Conservation (phyloP, 2,888 invertebrate genomes). For the Stegophylla sp. region DNA sequence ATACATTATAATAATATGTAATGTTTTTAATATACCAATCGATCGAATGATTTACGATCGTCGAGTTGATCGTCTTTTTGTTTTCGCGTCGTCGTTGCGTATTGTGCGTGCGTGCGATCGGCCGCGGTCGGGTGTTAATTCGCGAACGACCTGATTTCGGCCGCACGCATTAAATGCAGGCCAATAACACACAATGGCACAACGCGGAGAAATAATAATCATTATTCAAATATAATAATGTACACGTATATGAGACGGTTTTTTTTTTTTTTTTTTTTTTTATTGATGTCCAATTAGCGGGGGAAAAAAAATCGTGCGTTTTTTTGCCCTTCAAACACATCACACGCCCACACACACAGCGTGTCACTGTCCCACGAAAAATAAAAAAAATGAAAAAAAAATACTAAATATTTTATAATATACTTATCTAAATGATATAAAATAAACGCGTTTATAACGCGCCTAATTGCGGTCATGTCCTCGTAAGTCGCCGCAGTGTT, state of each 20-base stretch:
- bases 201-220: background rate
- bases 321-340: conserved; percentile 15
- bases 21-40: too few relatives aligned
- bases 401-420: too few relatives aligned
- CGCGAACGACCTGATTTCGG: conserved; percentile 44
- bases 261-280: conserved; percentile 28
- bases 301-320: conserved; percentile 5
- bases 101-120: background rate
- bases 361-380: too few relatives aligned
- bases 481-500: background rate
- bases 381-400: too few relatives aligned
- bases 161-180: conserved; percentile 27
- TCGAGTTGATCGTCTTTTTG: too few relatives aligned
- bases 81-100: background rate
- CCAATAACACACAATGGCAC: conserved; percentile 29
- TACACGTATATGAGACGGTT: conserved; percentile 16
- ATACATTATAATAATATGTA: too few relatives aligned
- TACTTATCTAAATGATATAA: too few relatives aligned
- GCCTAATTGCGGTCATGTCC: conserved; percentile 6
- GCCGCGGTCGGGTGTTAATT: conserved; percentile 29
- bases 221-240: conserved; percentile 28
- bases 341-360: background rate
- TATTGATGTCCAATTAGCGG: conserved; percentile 43
- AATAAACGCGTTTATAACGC: background rate
- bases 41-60: too few relatives aligned